Percentiles rank a stretch among this genome's conserved stretches.
Conservation (phyloP, 1,140 invertebrate genomes). For the Babylonia areolata region DNA sequence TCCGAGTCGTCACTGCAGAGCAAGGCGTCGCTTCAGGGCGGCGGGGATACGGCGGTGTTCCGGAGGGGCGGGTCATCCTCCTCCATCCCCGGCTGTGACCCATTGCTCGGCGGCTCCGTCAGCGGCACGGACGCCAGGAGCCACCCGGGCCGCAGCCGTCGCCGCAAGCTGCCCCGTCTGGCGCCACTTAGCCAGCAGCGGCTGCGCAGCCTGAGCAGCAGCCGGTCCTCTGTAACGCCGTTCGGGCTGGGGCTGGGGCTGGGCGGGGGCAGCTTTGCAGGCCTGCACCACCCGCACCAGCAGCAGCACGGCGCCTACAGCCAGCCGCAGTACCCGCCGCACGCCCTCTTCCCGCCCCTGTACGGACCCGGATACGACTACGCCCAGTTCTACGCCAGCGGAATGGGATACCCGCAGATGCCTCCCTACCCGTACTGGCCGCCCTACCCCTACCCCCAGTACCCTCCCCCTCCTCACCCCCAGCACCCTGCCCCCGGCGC, state of each 20-base stretch:
- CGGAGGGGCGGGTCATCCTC: conserved; percentile 28
- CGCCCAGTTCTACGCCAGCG: conserved; percentile 22
- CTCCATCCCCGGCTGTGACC: background rate
- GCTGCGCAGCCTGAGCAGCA: conserved; percentile 36
- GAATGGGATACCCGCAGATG: conserved; percentile 28
- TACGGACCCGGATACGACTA: conserved; percentile 34
- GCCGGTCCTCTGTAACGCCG: conserved; percentile 20
- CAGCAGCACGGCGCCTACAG: background rate
- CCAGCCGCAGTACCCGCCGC: conserved; percentile 5
- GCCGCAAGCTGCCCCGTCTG: conserved; percentile 28
- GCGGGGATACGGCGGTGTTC: conserved; percentile 49
- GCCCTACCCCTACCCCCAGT: conserved; percentile 33
- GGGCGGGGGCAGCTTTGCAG: background rate
- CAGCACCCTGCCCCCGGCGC: background rate
- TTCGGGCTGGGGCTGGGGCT: background rate
- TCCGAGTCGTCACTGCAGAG: conserved; percentile 58
- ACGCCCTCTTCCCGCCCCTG: background rate
- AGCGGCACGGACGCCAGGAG: conserved; percentile 13
- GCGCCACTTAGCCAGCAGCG: background rate
- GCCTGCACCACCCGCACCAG: background rate
- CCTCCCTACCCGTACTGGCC: conserved; percentile 27
- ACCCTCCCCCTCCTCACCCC: background rate
- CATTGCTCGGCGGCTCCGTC: background rate
- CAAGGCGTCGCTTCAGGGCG: conserved; percentile 56
- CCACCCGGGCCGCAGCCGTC: conserved; percentile 15